Percentiles rank a stretch among this genome's conserved stretches.
phyloP scores from a whole-genome alignment of 2,797 vertebrate genomes.

The Neosilurus mollespiculum region DNA sequence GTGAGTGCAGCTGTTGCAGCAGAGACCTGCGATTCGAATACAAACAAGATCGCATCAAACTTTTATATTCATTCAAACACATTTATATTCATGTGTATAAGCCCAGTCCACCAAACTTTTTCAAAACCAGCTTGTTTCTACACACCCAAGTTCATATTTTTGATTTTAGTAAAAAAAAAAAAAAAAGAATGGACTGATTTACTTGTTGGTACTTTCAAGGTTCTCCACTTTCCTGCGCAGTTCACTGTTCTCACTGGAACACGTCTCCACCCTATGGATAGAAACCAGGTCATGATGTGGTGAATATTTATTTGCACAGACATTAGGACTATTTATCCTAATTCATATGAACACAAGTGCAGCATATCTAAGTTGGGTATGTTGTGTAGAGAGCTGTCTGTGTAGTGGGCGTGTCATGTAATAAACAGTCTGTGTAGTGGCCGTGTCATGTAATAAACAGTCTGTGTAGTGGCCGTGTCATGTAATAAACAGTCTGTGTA shows the following conservation, averaged over 20 bases:
- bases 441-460: too few relatives aligned
- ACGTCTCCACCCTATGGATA: conserved; percentile 89
- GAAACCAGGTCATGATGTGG: conserved; percentile 1
- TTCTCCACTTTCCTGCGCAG: conserved; percentile 94
- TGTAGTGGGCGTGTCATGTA: background rate
- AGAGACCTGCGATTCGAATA: conserved; percentile 80
- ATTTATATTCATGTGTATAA: background rate
- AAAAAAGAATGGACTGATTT: conserved; percentile 46
- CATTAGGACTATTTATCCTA: background rate
- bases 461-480: background rate
- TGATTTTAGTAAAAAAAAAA: background rate
- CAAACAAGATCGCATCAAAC: background rate
- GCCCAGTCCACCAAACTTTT: background rate
- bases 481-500: background rate
- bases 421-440: background rate
- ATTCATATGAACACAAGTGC: background rate
- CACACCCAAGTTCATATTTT: background rate
- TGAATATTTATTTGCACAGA: background rate
- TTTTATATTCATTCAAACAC: background rate
- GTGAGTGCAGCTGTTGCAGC: conserved; percentile 93
- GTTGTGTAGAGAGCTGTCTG: background rate
- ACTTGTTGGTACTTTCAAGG: conserved; percentile 95
- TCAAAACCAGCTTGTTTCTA: background rate
- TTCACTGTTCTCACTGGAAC: conserved; percentile 94
- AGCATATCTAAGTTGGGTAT: background rate